Base-by-base conservation (phyloP, 2,888 invertebrate species). In the Drosophila testacea region DNA sequence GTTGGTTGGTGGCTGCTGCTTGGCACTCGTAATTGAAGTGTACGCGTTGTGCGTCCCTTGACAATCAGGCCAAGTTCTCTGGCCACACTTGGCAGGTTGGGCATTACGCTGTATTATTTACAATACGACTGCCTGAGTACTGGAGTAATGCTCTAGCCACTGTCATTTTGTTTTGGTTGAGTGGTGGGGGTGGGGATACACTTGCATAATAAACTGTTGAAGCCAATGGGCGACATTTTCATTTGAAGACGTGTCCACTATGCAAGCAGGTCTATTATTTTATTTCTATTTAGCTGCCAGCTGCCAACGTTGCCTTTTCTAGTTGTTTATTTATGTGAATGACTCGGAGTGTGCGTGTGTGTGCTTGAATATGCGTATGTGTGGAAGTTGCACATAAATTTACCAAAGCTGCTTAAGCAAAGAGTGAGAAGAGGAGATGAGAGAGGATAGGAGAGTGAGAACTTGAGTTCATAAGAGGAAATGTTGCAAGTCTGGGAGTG, bases 151-250 rank as follows among this genome's bases (percentile, higher is more conserved):
- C 42, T 52, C 27, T 30, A n/a, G 36, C 36, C 52, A 10, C 38
- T 44, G 28, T 13, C 36, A 47, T 44, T 47, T 22, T 22, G 22
- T 2, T 22, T 16, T 16, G 16, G 16, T 16, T 0, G 16, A 16
- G 16, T 16, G 16, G 16, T 22, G 22, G 5, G 10, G 47, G 5
- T 5, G 44, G 48, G 63, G 66, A 69, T 67, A 67, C 69, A 61
- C 77, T 77, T 77, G 77, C 72, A 78, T 79, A 78, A 88, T 86
- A 84, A 84, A 86, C 83, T 78, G 67, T 73, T 65, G 55, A 52
- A 72, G 75, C 72, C 83, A 88, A 83, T 82, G 80, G 88, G 74
- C 86, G 88, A 88, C 84, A 83, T 86, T 83, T 86, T 85, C 86
- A 88, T 84, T 85, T 84, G 69, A 44, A 56, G 57, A 77, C 42